phyloP scores from a whole-genome alignment of 2,888 invertebrate species.

The Strigamia transsilvanica region DNA sequence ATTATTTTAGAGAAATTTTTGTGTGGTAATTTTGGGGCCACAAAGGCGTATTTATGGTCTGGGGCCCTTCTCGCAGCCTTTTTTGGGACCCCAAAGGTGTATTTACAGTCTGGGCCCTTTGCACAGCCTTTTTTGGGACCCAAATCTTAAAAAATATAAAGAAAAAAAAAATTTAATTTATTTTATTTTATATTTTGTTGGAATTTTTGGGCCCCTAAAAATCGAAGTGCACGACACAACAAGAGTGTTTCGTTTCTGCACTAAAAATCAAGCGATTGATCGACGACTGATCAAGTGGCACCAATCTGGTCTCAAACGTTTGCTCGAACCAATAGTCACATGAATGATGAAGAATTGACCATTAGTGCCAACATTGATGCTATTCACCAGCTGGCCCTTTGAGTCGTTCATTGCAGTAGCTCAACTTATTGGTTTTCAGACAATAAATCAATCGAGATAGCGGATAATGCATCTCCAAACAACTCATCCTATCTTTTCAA shows the following conservation, averaged over 20 bases:
- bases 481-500: not conserved
- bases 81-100: no score
- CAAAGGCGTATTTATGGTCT: no score
- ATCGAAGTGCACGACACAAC: not conserved
- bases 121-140: no score
- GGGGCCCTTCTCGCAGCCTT: no score
- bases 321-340: not conserved
- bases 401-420: not conserved
- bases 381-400: slow-evolving; percentile 2
- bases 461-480: not conserved
- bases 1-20: no score
- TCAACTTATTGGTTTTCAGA: not conserved
- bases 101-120: no score
- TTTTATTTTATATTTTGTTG: no score
- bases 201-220: no score
- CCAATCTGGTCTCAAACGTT: slow-evolving; percentile 3
- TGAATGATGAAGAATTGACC: slow-evolving; percentile 7
- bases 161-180: no score
- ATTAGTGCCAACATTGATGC: slow-evolving; percentile 36
- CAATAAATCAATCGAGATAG: not conserved
- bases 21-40: no score
- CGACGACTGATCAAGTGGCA: slow-evolving; percentile 10
- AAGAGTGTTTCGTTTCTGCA: not conserved
- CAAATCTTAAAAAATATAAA: no score
- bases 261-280: slow-evolving; percentile 6